Percentiles rank a stretch among this genome's conserved stretches.
Evolutionary conservation across 1,140 invertebrate genomes (phyloP).

Genomic region (Drosophila pruinosa): DNA sequence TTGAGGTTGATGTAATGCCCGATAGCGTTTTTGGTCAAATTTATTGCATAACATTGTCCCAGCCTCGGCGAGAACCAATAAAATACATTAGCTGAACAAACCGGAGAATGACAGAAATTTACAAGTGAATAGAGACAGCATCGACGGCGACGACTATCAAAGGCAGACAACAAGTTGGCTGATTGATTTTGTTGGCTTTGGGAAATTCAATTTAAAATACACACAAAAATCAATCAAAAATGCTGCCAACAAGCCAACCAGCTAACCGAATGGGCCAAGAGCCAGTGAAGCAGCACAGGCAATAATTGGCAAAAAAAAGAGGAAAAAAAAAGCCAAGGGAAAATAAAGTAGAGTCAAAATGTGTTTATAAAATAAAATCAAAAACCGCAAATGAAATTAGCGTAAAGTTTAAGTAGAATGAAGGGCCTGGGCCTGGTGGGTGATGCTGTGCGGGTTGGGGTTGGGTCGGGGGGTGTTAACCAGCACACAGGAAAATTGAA

Average conservation of each 20-base stretch:
- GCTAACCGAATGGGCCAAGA: background rate
- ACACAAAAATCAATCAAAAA: conserved; percentile 37
- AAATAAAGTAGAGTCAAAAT: conserved; percentile 43
- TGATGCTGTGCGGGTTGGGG: background rate
- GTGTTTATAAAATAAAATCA: conserved; percentile 62
- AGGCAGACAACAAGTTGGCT: conserved; percentile 11
- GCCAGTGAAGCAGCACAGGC: conserved; percentile 13
- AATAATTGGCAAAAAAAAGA: conserved; percentile 28
- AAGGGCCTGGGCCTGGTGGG: background rate
- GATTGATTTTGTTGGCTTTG: conserved; percentile 63
- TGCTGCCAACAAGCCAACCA: conserved; percentile 5
- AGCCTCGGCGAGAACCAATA: conserved; percentile 27
- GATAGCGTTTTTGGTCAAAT: background rate
- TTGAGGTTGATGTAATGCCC: conserved; percentile 16
- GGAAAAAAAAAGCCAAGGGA: background rate
- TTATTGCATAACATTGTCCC: conserved; percentile 6
- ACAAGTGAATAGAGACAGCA: conserved; percentile 41
- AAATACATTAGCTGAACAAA: conserved; percentile 52
- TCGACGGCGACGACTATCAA: background rate
- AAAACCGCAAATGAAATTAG: conserved; percentile 76
- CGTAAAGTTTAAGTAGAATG: background rate
- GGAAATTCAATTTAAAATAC: conserved; percentile 66
- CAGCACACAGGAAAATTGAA: conserved; percentile 56
- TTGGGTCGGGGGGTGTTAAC: conserved; percentile 7
- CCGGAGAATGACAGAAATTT: conserved; percentile 30